Conservation (phyloP, 2,113 vertebrate genomes). For the Spheniscus mendiculus region DNA sequence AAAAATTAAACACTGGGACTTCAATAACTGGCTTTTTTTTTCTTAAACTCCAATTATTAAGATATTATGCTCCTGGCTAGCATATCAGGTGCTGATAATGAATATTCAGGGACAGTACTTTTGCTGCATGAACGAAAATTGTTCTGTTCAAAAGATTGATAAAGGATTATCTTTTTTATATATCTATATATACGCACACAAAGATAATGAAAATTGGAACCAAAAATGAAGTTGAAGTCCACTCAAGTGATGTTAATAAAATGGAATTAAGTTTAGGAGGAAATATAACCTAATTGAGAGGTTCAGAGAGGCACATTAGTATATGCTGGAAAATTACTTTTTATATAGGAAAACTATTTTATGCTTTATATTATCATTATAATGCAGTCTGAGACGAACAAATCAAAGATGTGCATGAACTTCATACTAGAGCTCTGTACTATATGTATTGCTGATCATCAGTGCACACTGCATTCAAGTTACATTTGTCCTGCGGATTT, state of each 20-base stretch:
- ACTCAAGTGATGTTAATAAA: neutral
- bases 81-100: neutral
- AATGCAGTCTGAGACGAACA: neutral
- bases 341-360: neutral
- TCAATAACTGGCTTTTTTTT: neutral
- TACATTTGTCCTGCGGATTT: neutral
- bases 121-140: neutral
- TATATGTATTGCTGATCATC: neutral
- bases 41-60: neutral
- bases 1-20: neutral
- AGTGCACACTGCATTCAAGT: rapidly evolving
- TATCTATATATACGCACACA: neutral
- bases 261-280: neutral
- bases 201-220: neutral
- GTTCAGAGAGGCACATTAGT: neutral
- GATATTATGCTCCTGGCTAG: neutral
- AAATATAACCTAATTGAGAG: neutral
- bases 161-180: neutral
- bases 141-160: neutral
- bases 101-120: neutral
- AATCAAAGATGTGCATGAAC: neutral
- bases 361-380: neutral
- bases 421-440: neutral
- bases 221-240: neutral
- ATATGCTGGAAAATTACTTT: neutral